Base-by-base conservation (phyloP, 2,113 vertebrate species). In the Festucalex cinctus region DNA sequence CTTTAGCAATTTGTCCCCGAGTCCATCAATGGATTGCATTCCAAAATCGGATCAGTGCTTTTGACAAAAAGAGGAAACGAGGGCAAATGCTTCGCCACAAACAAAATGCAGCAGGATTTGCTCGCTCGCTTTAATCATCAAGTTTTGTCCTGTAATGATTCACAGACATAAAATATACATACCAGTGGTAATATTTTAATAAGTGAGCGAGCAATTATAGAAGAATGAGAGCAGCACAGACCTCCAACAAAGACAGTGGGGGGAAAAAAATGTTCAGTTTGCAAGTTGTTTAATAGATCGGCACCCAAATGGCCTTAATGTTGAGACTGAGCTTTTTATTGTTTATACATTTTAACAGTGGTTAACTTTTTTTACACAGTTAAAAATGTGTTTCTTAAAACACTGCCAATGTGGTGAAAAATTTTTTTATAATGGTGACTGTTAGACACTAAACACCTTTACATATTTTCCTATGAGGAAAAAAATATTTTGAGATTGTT, bases 11-110 rank as follows among this genome's bases (percentile, higher is more conserved):
- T 85, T 74, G 80, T 83, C 73, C 81, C 70, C 13, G 63, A 69
- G 67, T 73, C 77, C 66, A 70, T 78, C 80, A 75, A 74, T 68
- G 71, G 63, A 86, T 83, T 78, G 79, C 63, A 83, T 79, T 83
- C 86, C 64, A 66, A 82, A 77, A 83, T 67, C 66, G 72, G 82
- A 81, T 80, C 64, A 69, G 17, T 19, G 58, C 43, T 62, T 73
- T 82, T 79, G 67, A n/a, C 64, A 24, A 51, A 49, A 48, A 3
- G 63, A 82, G 68, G 5, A 63, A 74, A 64, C 80, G 73, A 81
- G 82, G 69, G 51, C 24, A 54, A 54, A 54, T 24, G 22, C 22
- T 26, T 5, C 1, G 22, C 51, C 51, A 77, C 77, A 63, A 67
- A 74, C 22, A 35, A 3, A 49, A 61, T 14, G 36, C 20, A 43